These are phyloP conservation scores for Dolichoris vasculosae DNA, from an alignment of 1,140 invertebrate genomes.

Conservation along the genomic window DNA sequence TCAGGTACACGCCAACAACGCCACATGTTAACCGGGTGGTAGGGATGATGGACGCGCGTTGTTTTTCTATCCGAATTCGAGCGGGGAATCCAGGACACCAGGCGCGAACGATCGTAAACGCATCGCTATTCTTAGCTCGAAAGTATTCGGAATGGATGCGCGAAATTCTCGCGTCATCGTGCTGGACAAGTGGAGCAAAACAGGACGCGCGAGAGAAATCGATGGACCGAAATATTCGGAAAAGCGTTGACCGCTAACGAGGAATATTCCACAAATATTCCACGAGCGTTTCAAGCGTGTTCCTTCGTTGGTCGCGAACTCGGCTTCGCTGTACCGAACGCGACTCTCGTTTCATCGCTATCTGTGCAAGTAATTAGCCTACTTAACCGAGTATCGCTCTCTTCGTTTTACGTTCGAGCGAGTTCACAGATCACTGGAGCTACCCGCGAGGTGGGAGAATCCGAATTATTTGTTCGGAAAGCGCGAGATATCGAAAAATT, in stretches of 20 bases:
- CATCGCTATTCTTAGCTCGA: constrained; percentile 20
- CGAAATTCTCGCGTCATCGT: constrained; percentile 12
- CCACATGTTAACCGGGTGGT: not conserved
- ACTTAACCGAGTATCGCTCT: not conserved
- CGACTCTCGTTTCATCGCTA: not conserved
- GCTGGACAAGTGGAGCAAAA: not conserved
- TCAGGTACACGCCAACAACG: too few relatives aligned
- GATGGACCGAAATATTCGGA: not conserved
- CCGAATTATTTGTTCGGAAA: not conserved
- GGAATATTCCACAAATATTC: not conserved
- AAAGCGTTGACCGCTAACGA: not conserved
- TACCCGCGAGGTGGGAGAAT: not conserved
- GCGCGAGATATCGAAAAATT: not conserved
- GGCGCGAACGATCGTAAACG: not conserved
- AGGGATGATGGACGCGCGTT: not conserved
- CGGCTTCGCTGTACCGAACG: not conserved
- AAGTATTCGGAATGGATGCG: not conserved
- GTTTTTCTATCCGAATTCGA: not conserved
- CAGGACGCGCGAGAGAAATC: not conserved
- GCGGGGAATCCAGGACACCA: not conserved
- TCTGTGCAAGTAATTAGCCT: constrained; percentile 20
- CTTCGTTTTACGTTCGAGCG: not conserved
- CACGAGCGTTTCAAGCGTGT: not conserved
- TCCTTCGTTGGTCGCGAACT: not conserved
- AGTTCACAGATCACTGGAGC: not conserved